Conservation (phyloP, 2,888 invertebrate genomes). For the Ornithoptera alexandrae region DNA sequence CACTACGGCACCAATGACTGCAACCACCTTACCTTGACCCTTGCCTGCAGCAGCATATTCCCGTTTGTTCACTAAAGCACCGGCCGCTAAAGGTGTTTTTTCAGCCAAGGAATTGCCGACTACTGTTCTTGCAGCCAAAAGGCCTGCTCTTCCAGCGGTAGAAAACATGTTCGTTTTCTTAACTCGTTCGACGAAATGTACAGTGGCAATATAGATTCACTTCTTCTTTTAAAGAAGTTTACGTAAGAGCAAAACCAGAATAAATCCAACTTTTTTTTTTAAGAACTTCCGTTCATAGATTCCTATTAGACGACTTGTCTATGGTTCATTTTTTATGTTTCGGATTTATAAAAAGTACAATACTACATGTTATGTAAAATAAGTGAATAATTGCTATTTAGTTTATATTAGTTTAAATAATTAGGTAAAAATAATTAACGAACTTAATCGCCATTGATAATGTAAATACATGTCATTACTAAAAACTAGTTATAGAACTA, state of each 20-base stretch:
- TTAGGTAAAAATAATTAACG: no score
- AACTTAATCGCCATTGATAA: no score
- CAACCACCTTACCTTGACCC: slow-evolving; percentile 87
- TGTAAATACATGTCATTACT: no score
- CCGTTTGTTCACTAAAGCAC: slow-evolving; percentile 62
- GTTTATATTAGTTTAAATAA: no score
- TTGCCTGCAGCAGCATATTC: slow-evolving; percentile 58
- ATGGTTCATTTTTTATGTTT: slow-evolving; percentile 6
- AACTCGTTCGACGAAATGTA: slow-evolving; percentile 53
- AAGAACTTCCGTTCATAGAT: slow-evolving; percentile 31
- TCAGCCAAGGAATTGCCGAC: slow-evolving; percentile 73
- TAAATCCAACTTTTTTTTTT: slow-evolving; percentile 12
- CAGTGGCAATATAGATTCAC: slow-evolving; percentile 48
- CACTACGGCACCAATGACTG: slow-evolving; percentile 98
- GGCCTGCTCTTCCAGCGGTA: slow-evolving; percentile 76
- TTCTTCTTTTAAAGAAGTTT: slow-evolving; percentile 64
- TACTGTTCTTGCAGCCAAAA: slow-evolving; percentile 74
- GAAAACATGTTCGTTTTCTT: slow-evolving; percentile 68
- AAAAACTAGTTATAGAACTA: no score
- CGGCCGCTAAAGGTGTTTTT: slow-evolving; percentile 76
- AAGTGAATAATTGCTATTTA: no score
- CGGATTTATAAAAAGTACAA: no score
- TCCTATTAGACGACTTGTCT: neutral
- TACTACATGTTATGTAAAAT: no score
- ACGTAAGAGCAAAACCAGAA: slow-evolving; percentile 43